Evolutionary conservation across 1,140 invertebrate genomes (phyloP).

Genomic region (Drosophila bocqueti): DNA sequence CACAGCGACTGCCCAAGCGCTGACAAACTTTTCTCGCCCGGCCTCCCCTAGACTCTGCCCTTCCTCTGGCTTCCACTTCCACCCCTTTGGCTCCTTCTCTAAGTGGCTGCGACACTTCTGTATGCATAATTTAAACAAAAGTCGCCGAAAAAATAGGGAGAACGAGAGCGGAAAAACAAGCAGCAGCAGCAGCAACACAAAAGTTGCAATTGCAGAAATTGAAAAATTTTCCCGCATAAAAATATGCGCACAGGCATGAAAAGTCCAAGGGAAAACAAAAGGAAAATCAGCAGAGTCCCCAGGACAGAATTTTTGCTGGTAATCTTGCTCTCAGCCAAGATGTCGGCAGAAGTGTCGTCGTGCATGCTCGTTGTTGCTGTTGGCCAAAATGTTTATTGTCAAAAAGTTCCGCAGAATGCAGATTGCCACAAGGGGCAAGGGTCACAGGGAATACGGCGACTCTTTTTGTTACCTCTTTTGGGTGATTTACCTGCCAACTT

Average conservation of each 20-base stretch:
- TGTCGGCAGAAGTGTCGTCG: constrained; percentile 57
- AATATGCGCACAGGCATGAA: constrained; percentile 54
- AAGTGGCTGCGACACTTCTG: constrained; percentile 71
- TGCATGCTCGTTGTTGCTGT: constrained; percentile 38
- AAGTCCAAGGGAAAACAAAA: constrained; percentile 40
- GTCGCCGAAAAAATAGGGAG: constrained; percentile 37
- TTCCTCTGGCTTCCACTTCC: neutral
- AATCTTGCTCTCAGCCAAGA: constrained; percentile 41
- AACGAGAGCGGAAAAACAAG: constrained; percentile 29
- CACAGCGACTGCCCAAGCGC: constrained; percentile 51
- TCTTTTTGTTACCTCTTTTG: neutral
- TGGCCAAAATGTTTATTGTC: constrained; percentile 74
- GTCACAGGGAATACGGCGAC: neutral
- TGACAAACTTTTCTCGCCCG: constrained; percentile 54
- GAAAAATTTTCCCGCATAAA: constrained; percentile 70
- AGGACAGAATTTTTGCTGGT: constrained; percentile 45
- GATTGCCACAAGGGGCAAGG: constrained; percentile 3
- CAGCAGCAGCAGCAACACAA: constrained; percentile 14
- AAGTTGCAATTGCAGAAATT: constrained; percentile 64
- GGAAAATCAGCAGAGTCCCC: constrained; percentile 22
- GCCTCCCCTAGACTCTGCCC: neutral
- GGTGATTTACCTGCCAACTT: constrained; percentile 2
- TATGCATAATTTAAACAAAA: constrained; percentile 70
- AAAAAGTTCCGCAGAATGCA: constrained; percentile 50
- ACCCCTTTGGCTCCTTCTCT: constrained; percentile 12